Percentiles rank a stretch among this genome's conserved stretches.
Evolutionary conservation across 2,888 invertebrate species (phyloP).

Genomic region (Neelides folsomi): DNA sequence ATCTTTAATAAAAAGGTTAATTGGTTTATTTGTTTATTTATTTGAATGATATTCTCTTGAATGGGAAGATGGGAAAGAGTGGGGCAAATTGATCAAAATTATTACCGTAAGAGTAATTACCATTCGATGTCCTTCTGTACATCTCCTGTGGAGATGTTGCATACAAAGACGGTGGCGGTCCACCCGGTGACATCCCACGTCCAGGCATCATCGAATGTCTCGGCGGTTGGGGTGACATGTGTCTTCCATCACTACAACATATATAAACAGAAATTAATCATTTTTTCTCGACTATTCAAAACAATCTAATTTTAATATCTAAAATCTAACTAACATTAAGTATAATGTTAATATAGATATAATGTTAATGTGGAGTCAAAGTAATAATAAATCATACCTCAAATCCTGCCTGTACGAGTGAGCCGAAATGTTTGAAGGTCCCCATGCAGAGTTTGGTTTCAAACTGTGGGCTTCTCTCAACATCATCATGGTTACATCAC

Average conservation of each 20-base stretch:
- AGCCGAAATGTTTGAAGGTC: conserved; percentile 21
- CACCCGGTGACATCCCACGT: conserved; percentile 26
- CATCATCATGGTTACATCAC: conserved; percentile 42
- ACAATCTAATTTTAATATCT: background rate
- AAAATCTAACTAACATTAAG: background rate
- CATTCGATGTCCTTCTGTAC: conserved; percentile 26
- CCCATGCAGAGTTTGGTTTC: conserved; percentile 27
- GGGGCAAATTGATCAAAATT: too few species aligned
- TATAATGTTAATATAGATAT: background rate
- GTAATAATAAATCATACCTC: conserved; percentile 7
- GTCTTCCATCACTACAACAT: conserved; percentile 17
- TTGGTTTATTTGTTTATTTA: too few species aligned
- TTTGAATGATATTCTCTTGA: too few species aligned
- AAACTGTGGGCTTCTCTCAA: conserved; percentile 28
- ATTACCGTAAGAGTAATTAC: conserved; percentile 8
- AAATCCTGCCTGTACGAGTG: conserved; percentile 28
- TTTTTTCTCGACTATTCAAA: background rate
- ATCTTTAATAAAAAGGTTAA: too few species aligned
- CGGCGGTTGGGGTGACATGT: conserved; percentile 30
- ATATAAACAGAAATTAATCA: background rate
- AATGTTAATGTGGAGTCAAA: background rate
- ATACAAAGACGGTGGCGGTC: conserved; percentile 24
- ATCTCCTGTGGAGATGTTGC: conserved; percentile 27
- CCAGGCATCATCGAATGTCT: conserved; percentile 28
- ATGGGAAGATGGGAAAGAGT: too few species aligned